These are phyloP conservation scores for Sitta europaea DNA, from an alignment of 2,113 vertebrate genomes.

Conservation along the genomic window DNA sequence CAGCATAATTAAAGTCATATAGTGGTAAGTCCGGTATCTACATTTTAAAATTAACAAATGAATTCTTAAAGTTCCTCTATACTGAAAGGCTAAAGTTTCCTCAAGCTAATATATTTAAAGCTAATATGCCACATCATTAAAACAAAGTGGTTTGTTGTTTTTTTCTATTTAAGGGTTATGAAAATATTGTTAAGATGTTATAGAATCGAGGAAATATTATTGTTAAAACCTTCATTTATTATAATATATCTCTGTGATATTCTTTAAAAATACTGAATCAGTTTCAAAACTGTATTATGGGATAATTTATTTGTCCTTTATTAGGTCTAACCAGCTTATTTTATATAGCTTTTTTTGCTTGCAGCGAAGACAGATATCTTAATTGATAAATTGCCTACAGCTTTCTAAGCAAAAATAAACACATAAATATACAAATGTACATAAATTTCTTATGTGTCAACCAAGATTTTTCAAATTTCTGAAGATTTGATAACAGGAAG, in stretches of 20 bases:
- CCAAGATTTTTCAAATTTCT: not conserved
- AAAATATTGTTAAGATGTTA: not conserved
- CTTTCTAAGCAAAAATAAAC: not conserved
- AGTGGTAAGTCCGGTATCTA: not conserved
- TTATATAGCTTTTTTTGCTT: not conserved
- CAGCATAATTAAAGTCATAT: not conserved
- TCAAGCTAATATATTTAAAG: not conserved
- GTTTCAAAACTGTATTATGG: not conserved
- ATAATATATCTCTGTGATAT: not conserved
- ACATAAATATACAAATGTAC: not conserved
- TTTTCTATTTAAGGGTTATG: not conserved
- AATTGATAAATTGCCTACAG: not conserved
- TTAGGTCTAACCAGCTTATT: not conserved
- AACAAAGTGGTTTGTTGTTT: not conserved
- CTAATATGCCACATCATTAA: not conserved
- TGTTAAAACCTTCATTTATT: not conserved
- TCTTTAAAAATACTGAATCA: not conserved
- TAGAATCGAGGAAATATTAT: not conserved
- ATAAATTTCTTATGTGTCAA: not conserved
- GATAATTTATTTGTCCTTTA: not conserved
- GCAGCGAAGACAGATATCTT: not conserved
- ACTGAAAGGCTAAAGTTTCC: not conserved
- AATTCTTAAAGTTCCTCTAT: conserved; percentile 35
- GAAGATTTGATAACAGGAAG: not conserved
- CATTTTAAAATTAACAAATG: not conserved